These are phyloP conservation scores for Mus caroli DNA, from an alignment of 2,797 vertebrate species.

Conservation along the genomic window DNA sequence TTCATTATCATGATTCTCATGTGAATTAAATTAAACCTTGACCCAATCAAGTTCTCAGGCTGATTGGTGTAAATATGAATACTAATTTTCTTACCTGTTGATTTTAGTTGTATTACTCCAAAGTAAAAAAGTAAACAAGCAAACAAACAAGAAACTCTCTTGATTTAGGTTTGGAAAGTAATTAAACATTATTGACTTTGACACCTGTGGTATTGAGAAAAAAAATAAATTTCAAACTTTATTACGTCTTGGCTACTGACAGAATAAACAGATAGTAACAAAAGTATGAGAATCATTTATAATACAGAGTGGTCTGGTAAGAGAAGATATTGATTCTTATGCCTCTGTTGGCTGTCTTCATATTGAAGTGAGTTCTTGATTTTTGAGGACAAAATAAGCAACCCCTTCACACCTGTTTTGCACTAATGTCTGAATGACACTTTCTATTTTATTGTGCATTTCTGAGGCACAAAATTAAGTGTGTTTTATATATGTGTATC, in stretches of 20 bases:
- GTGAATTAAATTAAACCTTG: background rate
- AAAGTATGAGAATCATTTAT: background rate
- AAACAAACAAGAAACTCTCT: background rate
- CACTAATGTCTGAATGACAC: too few relatives aligned
- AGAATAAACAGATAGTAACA: background rate
- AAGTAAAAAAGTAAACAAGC: background rate
- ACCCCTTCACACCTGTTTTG: background rate
- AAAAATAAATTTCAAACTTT: background rate
- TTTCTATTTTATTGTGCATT: background rate
- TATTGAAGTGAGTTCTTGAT: background rate
- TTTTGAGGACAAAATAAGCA: background rate
- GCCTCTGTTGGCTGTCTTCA: background rate
- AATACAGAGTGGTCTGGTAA: background rate
- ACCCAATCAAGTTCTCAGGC: background rate
- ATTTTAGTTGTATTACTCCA: background rate
- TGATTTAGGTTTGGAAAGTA: background rate
- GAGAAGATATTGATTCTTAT: background rate
- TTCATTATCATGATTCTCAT: background rate
- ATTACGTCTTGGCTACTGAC: background rate
- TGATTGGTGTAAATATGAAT: background rate
- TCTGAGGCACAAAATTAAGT: background rate
- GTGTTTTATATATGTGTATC: background rate
- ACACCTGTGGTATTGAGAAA: constrained; percentile 14
- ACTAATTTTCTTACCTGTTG: background rate
- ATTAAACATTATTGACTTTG: background rate